These are phyloP conservation scores for Busseola fusca DNA, from an alignment of 2,888 invertebrate genomes.

Conservation along the genomic window DNA sequence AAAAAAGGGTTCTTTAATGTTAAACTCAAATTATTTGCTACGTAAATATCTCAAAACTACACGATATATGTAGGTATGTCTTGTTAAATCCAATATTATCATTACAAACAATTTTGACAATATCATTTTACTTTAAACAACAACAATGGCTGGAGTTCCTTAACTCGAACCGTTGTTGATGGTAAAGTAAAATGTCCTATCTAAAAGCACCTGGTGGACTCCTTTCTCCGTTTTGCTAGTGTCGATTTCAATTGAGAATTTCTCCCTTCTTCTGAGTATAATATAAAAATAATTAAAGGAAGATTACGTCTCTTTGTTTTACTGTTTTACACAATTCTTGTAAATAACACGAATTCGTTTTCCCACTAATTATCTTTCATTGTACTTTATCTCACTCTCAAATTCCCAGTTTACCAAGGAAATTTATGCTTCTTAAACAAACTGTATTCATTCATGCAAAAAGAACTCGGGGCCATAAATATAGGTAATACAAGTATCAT, in stretches of 20 bases:
- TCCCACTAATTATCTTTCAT: constrained; percentile 8
- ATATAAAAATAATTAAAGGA: not conserved
- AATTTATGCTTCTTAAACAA: not conserved
- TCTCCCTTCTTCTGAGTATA: not conserved
- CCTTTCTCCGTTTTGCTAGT: not conserved
- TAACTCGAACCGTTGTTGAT: too few species aligned
- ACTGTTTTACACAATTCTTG: not conserved
- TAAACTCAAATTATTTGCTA: too few species aligned
- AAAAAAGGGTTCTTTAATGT: too few species aligned
- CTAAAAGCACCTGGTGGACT: not conserved
- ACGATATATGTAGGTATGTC: too few species aligned
- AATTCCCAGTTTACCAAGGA: not conserved
- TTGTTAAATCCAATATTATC: too few species aligned
- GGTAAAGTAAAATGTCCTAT: too few species aligned
- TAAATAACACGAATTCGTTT: not conserved
- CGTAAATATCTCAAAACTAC: too few species aligned
- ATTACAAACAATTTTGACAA: too few species aligned
- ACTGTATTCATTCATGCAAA: not conserved
- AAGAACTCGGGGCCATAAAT: not conserved
- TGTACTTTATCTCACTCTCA: not conserved
- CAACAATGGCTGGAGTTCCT: too few species aligned
- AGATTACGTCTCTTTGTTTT: constrained; percentile 2
- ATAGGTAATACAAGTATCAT: not conserved
- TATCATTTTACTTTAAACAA: too few species aligned
- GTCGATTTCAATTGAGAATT: not conserved